A percentile compares a stretch with the other conserved stretches of the same genome.
phyloP scores from a whole-genome alignment of 2,797 vertebrate genomes.

The Hemibagrus guttatus region DNA sequence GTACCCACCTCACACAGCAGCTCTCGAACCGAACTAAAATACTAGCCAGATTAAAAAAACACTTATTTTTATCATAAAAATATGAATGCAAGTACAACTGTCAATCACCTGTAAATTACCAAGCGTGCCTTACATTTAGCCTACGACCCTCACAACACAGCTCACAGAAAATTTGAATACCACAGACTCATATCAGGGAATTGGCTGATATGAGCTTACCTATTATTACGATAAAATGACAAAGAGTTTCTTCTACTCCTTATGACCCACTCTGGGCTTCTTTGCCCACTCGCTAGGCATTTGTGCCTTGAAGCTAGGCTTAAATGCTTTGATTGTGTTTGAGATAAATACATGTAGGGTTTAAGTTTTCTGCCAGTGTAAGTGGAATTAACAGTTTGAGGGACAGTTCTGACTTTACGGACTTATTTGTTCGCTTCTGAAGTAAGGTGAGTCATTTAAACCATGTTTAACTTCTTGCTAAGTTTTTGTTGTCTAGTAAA shows the following conservation, averaged over 20 bases:
- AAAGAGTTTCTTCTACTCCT: neutral
- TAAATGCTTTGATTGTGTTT: neutral
- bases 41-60: too few relatives aligned
- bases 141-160: neutral
- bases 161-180: neutral
- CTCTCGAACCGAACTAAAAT: neutral
- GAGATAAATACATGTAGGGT: neutral
- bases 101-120: neutral
- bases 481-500: neutral
- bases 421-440: neutral
- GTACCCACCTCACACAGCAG: neutral
- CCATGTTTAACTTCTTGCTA: neutral
- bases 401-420: neutral
- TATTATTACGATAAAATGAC: neutral
- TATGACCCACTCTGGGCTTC: neutral
- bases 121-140: too few relatives aligned
- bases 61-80: too few relatives aligned
- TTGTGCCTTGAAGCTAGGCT: neutral
- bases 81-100: neutral
- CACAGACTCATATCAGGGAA: neutral
- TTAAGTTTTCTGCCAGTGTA: neutral
- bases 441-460: neutral
- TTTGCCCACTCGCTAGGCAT: neutral
- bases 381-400: neutral
- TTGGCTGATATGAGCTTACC: neutral